Evolutionary conservation across 2,888 invertebrate species (phyloP).

Genomic region (Oxytorus armatus): DNA sequence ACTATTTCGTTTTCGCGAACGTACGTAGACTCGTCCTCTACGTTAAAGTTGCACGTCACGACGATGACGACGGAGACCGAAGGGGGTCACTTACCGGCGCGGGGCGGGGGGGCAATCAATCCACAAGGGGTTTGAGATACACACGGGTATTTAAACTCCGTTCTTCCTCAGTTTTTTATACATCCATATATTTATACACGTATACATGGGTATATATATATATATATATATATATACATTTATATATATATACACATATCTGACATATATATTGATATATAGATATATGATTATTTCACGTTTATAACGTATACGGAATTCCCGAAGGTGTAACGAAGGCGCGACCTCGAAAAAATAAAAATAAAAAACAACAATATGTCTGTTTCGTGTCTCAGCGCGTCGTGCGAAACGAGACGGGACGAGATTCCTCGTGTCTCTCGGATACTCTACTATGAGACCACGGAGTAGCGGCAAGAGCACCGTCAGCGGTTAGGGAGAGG

Average conservation of each 20-base stretch:
- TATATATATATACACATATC: background rate
- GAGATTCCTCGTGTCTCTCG: constrained; percentile 68
- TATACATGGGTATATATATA: constrained; percentile 7
- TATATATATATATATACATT: background rate
- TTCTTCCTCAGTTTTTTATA: too few species aligned
- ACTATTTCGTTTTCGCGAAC: constrained; percentile 16
- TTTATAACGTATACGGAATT: background rate
- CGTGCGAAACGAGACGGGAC: constrained; percentile 43
- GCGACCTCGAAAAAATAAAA: constrained; percentile 1
- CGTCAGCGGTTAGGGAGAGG: constrained; percentile 55
- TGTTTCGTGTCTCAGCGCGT: constrained; percentile 46
- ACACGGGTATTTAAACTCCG: constrained; percentile 6
- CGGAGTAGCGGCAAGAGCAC: constrained; percentile 52
- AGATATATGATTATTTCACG: constrained; percentile 3
- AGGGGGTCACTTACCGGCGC: constrained; percentile 11
- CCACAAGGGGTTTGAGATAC: constrained; percentile 6
- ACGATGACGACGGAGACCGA: background rate
- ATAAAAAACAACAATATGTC: constrained; percentile 3
- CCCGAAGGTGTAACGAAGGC: constrained; percentile 17
- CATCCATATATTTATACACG: too few species aligned
- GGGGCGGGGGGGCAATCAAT: constrained; percentile 16
- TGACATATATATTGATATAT: background rate
- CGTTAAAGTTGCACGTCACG: constrained; percentile 3
- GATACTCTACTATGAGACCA: constrained; percentile 69
- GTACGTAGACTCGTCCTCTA: constrained; percentile 7